Conservation (phyloP, 1,140 invertebrate species). For the Luehdorfia chinensis region DNA sequence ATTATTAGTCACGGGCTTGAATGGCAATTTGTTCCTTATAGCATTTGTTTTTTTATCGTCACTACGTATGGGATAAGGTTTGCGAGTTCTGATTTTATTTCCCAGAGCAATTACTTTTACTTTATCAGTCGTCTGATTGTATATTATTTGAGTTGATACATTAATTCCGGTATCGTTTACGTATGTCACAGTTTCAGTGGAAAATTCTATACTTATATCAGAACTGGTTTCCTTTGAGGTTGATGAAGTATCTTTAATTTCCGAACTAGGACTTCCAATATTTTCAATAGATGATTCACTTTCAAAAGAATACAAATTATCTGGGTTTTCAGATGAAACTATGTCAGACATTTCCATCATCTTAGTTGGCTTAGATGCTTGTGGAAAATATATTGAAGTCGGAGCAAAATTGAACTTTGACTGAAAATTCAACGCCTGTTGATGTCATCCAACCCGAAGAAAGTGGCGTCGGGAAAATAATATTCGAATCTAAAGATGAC, state of each 20-base stretch:
- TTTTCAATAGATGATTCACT: constrained; percentile 27
- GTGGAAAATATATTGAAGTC: constrained; percentile 45
- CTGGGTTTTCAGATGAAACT: constrained; percentile 37
- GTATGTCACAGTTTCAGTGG: constrained; percentile 10
- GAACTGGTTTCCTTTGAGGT: constrained; percentile 23
- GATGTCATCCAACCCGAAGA: constrained; percentile 68
- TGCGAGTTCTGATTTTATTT: constrained; percentile 56
- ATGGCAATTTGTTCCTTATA: constrained; percentile 46
- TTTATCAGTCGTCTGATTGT: constrained; percentile 35
- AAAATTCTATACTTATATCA: constrained; percentile 26
- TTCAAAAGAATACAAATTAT: constrained; percentile 47
- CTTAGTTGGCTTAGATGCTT: constrained; percentile 27
- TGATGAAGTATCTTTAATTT: constrained; percentile 1
- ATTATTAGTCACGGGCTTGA: constrained; percentile 33
- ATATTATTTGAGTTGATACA: neutral
- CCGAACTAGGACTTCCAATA: constrained; percentile 27
- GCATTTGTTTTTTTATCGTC: constrained; percentile 49
- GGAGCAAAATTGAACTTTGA: constrained; percentile 59
- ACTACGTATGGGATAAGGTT: constrained; percentile 54
- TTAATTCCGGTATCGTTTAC: no score
- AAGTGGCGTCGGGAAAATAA: constrained; percentile 61
- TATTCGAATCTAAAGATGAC: constrained; percentile 26
- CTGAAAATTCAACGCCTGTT: constrained; percentile 56
- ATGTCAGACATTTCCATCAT: constrained; percentile 24
- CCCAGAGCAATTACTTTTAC: constrained; percentile 41